Evolutionary conservation across 1,140 invertebrate genomes (phyloP).

Genomic region (Aphis gossypii): DNA sequence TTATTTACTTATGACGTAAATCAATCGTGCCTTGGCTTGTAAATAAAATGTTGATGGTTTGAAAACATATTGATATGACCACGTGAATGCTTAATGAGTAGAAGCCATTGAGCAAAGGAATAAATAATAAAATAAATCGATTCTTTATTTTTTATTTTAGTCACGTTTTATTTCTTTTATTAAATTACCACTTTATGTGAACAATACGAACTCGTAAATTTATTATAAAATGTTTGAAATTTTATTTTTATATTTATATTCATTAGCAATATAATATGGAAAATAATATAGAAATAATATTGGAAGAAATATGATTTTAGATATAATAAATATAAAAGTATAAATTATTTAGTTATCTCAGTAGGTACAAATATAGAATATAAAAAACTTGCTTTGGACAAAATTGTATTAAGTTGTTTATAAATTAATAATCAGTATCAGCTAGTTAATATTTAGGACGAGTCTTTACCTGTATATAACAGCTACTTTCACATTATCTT

Average conservation of each 20-base stretch:
- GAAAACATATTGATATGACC: background rate
- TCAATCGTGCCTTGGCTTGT: slow-evolving; percentile 32
- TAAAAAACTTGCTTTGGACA: background rate
- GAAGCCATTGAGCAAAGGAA: background rate
- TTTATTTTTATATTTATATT: background rate
- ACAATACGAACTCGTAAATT: background rate
- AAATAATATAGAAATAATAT: background rate
- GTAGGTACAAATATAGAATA: no score
- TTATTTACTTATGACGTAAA: slow-evolving; percentile 47
- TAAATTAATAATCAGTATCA: background rate
- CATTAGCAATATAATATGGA: background rate
- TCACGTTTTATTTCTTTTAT: slow-evolving; percentile 28
- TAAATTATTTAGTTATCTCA: no score
- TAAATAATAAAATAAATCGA: slow-evolving; percentile 26
- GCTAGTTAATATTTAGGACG: background rate
- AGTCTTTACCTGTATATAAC: background rate
- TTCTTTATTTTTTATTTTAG: slow-evolving; percentile 4
- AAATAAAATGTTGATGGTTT: background rate
- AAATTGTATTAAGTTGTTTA: background rate
- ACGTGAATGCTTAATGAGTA: slow-evolving; percentile 25
- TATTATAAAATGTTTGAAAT: background rate
- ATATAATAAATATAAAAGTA: no score
- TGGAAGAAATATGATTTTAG: background rate
- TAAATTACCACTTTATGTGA: background rate
- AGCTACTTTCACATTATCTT: background rate